phyloP scores from a whole-genome alignment of 2,888 invertebrate genomes.

The Xiphydria camelus region DNA sequence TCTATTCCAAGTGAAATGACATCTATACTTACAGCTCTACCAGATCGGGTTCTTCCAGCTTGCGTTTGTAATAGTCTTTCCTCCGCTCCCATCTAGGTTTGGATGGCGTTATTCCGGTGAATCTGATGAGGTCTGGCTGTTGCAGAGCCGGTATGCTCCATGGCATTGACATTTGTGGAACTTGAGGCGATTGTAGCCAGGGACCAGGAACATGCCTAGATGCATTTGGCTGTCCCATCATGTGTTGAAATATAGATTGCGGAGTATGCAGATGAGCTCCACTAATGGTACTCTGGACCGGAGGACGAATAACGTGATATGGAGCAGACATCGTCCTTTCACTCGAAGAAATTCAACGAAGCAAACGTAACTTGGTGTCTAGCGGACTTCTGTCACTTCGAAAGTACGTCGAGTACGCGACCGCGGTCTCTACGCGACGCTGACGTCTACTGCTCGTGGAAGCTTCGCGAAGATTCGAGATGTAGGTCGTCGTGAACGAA shows the following conservation, averaged over 20 bases:
- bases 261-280: slow-evolving; percentile 49
- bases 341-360: too few relatives aligned
- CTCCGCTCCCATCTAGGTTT: slow-evolving; percentile 49
- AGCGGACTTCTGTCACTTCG: too few relatives aligned
- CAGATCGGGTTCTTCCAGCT: slow-evolving; percentile 36
- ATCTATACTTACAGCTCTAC: slow-evolving; percentile 35
- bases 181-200: slow-evolving; percentile 45
- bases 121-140: slow-evolving; percentile 45
- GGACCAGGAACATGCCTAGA: slow-evolving; percentile 37
- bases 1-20: slow-evolving; percentile 1
- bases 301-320: slow-evolving; percentile 28
- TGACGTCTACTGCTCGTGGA: too few relatives aligned
- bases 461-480: too few relatives aligned
- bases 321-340: slow-evolving; percentile 27
- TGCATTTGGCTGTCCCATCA: slow-evolving; percentile 44
- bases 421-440: too few relatives aligned
- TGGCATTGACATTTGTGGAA: slow-evolving; percentile 48
- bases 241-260: slow-evolving; percentile 52
- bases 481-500: too few relatives aligned
- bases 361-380: too few relatives aligned
- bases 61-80: too few relatives aligned
- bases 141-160: slow-evolving; percentile 45
- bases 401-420: too few relatives aligned
- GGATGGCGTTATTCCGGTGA: slow-evolving; percentile 43
- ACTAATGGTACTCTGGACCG: slow-evolving; percentile 45